Evolutionary conservation across 92 coral and sea anemone species (phyloP).

Genomic region (Paragorgia papillata): DNA sequence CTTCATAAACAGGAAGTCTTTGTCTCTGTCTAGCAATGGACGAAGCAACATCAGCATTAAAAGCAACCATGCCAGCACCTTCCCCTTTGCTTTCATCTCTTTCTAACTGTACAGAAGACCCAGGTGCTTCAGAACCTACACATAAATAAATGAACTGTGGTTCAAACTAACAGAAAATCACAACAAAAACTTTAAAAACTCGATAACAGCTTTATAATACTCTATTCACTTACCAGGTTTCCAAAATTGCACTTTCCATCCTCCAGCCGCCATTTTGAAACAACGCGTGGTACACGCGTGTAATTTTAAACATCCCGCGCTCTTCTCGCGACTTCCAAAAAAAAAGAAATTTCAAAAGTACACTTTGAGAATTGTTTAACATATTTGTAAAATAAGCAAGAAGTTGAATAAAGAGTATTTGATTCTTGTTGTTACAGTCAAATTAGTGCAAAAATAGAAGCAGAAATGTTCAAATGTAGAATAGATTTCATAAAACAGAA

Average conservation of each 20-base stretch:
- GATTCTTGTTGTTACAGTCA: no score
- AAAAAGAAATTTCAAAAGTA: no score
- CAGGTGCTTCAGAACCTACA: conserved; percentile 87
- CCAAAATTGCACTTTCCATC: conserved; percentile 84
- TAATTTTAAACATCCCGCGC: background rate
- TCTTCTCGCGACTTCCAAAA: conserved; percentile 7
- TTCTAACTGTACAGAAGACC: conserved; percentile 68
- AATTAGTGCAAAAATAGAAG: no score
- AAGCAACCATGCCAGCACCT: conserved; percentile 59
- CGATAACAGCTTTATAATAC: no score
- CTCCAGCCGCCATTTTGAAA: conserved; percentile 65
- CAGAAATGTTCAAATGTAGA: no score
- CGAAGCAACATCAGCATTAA: conserved; percentile 76
- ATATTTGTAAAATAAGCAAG: no score
- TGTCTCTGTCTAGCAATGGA: conserved; percentile 90
- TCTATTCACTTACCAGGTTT: conserved; percentile 72
- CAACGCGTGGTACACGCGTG: conserved; percentile 30
- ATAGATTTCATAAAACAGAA: no score
- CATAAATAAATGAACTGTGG: background rate
- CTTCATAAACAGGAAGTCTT: conserved; percentile 89
- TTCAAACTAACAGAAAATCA: background rate
- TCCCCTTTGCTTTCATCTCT: conserved; percentile 67
- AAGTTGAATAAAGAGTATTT: background rate
- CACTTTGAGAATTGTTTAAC: background rate
- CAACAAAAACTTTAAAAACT: background rate